Conservation (phyloP, 2,113 vertebrate species). For the Axis porcinus region DNA sequence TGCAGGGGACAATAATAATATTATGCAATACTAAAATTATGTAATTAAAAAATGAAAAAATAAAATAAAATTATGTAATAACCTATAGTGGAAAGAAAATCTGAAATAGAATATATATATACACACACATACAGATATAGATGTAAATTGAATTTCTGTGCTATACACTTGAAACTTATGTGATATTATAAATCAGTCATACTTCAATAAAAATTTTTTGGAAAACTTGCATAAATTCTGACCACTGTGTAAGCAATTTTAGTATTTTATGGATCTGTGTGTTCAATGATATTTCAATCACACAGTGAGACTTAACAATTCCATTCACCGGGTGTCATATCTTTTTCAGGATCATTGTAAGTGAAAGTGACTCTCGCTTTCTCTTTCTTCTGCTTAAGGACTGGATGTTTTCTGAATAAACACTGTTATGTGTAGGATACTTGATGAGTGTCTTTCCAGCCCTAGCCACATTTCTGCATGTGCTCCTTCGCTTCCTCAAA, state of each 20-base stretch:
- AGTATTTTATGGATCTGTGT: background rate
- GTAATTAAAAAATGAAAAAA: background rate
- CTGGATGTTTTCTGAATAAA: background rate
- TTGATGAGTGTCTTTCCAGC: background rate
- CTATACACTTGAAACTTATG: background rate
- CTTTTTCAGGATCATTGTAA: background rate
- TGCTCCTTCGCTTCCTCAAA: background rate
- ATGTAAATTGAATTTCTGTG: background rate
- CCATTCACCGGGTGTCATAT: background rate
- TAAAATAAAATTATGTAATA: background rate
- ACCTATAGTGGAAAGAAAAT: background rate
- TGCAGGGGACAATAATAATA: background rate
- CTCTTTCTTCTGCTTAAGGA: background rate
- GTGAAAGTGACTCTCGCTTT: background rate
- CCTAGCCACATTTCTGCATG: background rate
- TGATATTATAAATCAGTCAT: background rate
- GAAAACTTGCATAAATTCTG: background rate
- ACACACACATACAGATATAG: background rate
- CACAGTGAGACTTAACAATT: background rate
- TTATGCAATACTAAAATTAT: background rate
- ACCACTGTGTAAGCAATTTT: background rate
- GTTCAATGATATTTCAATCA: background rate
- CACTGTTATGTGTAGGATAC: background rate
- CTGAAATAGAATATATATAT: background rate
- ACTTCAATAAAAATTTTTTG: background rate